Percentiles rank a stretch among this genome's conserved stretches.
These are phyloP conservation scores for Scotopteryx bipunctaria DNA, from an alignment of 2,888 invertebrate genomes.

Conservation along the genomic window DNA sequence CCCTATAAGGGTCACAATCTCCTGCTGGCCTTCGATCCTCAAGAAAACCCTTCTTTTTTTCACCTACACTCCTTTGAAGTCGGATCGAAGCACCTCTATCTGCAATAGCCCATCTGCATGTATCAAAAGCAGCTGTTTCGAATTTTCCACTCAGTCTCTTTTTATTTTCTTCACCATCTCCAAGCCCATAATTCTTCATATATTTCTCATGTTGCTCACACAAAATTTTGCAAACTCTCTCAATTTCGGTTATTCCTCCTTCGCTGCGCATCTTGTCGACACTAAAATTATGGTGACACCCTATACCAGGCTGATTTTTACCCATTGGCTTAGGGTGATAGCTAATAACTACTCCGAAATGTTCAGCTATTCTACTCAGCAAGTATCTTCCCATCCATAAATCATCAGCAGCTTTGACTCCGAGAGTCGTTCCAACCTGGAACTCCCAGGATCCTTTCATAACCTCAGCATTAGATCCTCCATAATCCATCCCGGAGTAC, in stretches of 20 bases:
- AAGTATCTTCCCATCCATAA: slow-evolving; percentile 94
- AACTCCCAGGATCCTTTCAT: slow-evolving; percentile 98
- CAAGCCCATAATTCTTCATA: slow-evolving; percentile 95
- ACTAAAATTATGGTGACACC: slow-evolving; percentile 96
- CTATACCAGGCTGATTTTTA: slow-evolving; percentile 93
- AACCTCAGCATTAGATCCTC: slow-evolving; percentile 98
- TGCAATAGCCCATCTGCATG: slow-evolving; percentile 93
- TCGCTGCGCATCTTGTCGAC: slow-evolving; percentile 91
- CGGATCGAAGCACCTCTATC: slow-evolving; percentile 96
- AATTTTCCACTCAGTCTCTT: slow-evolving; percentile 96
- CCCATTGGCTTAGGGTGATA: slow-evolving; percentile 90
- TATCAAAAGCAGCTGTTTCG: slow-evolving; percentile 96
- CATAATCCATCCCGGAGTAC: slow-evolving; percentile 95
- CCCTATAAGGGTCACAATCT: slow-evolving; percentile 94
- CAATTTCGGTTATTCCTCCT: slow-evolving; percentile 89
- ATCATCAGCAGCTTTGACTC: slow-evolving; percentile 92
- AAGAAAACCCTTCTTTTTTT: slow-evolving; percentile 94
- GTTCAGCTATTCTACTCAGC: slow-evolving; percentile 92
- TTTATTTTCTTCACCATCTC: slow-evolving; percentile 96
- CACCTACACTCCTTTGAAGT: slow-evolving; percentile 94
- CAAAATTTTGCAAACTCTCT: slow-evolving; percentile 92
- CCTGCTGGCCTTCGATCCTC: slow-evolving; percentile 97
- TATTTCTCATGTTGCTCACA: slow-evolving; percentile 83
- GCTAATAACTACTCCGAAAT: slow-evolving; percentile 88
- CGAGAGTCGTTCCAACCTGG: slow-evolving; percentile 95